Conservation (phyloP, 2,888 invertebrate species). For the Idaea biselata region DNA sequence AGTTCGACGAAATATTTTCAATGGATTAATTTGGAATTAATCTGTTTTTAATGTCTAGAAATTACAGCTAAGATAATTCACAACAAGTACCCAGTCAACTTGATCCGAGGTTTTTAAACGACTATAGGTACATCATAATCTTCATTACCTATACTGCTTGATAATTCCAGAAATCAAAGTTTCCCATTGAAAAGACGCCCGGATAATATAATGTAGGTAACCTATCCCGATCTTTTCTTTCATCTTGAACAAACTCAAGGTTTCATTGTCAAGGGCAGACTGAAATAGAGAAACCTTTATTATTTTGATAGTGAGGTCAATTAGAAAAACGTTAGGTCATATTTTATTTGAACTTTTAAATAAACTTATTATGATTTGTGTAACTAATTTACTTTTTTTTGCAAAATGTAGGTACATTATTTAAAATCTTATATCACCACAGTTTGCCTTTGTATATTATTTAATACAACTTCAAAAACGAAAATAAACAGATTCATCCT, state of each 20-base stretch:
- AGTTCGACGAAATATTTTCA: too few relatives aligned
- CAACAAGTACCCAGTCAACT: too few relatives aligned
- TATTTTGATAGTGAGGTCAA: neutral
- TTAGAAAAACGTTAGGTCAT: neutral
- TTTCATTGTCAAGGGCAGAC: neutral
- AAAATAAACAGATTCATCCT: slow-evolving; percentile 44
- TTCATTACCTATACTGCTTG: too few relatives aligned
- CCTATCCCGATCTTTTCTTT: neutral
- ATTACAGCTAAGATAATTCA: too few relatives aligned
- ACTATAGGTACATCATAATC: too few relatives aligned
- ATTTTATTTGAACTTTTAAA: neutral
- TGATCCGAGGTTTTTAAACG: too few relatives aligned
- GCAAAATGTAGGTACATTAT: neutral
- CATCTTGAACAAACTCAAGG: neutral
- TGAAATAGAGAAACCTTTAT: neutral
- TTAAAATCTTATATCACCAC: slow-evolving; percentile 19
- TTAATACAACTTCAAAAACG: slow-evolving; percentile 36
- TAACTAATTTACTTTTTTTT: neutral
- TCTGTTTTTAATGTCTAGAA: too few relatives aligned
- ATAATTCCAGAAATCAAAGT: too few relatives aligned
- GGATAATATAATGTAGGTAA: neutral
- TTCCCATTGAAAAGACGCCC: neutral
- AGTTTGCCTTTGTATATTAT: slow-evolving; percentile 35
- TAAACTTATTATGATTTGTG: neutral
- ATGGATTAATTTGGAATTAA: too few relatives aligned